Conservation (phyloP, 2,113 vertebrate species). For the Catharus minimus region DNA sequence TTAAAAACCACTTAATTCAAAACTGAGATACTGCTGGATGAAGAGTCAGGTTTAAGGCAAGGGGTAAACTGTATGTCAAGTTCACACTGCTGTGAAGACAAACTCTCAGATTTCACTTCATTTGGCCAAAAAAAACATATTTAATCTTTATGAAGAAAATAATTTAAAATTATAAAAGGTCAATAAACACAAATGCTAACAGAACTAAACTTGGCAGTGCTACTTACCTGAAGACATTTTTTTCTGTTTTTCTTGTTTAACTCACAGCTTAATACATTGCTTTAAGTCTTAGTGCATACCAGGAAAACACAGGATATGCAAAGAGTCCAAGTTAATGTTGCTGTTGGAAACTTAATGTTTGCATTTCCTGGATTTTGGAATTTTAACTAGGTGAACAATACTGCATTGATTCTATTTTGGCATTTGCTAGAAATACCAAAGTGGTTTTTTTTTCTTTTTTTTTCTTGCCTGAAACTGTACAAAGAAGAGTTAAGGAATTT, state of each 20-base stretch:
- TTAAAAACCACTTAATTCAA: background rate
- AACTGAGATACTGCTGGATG: background rate
- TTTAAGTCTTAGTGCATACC: constrained; percentile 35
- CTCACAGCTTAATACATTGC: constrained; percentile 39
- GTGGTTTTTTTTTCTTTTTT: background rate
- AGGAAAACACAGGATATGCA: constrained; percentile 46
- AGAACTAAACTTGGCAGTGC: background rate
- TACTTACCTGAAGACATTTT: background rate
- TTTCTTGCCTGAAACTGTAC: background rate
- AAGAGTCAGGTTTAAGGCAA: background rate
- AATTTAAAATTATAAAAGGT: background rate
- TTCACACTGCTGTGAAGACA: constrained; percentile 17
- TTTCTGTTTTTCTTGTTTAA: constrained; percentile 48
- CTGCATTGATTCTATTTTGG: constrained; percentile 57
- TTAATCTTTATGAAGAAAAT: constrained; percentile 16
- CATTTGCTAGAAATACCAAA: constrained; percentile 23
- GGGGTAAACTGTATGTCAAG: background rate
- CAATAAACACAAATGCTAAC: constrained; percentile 25
- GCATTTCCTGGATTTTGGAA: constrained; percentile 52
- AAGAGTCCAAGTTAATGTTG: constrained; percentile 60
- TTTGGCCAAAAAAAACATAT: background rate
- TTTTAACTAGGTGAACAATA: constrained; percentile 56
- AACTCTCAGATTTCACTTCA: constrained; percentile 4
- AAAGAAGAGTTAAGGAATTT: constrained; percentile 7
- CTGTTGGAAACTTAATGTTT: constrained; percentile 64